These are phyloP conservation scores for Babylonia areolata DNA, from an alignment of 1,140 invertebrate genomes.

Conservation along the genomic window DNA sequence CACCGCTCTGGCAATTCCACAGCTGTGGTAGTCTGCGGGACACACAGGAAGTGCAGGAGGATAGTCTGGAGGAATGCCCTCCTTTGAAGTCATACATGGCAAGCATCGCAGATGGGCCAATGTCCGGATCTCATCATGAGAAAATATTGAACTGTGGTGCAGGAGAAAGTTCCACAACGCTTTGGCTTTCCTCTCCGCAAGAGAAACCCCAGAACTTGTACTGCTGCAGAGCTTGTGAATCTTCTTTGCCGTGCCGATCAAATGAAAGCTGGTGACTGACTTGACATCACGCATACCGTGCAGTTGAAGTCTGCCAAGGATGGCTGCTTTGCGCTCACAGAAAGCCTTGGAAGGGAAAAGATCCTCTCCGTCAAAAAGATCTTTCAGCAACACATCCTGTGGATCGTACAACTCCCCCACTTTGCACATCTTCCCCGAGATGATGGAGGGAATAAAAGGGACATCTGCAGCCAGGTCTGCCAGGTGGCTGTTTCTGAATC, in stretches of 20 bases:
- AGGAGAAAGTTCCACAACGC: not conserved
- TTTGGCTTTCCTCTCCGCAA: conserved; percentile 16
- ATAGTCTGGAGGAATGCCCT: not conserved
- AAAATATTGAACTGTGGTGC: not conserved
- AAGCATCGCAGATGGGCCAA: not conserved
- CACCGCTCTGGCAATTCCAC: not conserved
- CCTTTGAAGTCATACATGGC: not conserved
- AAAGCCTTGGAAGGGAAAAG: not conserved
- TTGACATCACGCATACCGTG: not conserved
- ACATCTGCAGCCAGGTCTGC: not conserved
- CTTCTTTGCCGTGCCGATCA: not conserved
- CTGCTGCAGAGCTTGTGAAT: not conserved
- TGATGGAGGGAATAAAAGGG: not conserved
- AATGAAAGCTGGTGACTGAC: not conserved
- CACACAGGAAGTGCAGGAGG: not conserved
- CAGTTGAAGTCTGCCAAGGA: not conserved
- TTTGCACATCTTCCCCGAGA: not conserved
- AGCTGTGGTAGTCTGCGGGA: not conserved
- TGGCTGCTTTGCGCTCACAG: not conserved
- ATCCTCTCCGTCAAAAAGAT: conserved; percentile 1
- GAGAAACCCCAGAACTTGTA: not conserved
- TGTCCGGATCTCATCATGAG: not conserved
- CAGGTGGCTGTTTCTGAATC: not conserved
- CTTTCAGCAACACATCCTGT: not conserved
- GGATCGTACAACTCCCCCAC: not conserved